Percentiles rank a stretch among this genome's conserved stretches.
phyloP scores from a whole-genome alignment of 2,113 vertebrate genomes.

The Phyllostomus hastatus region DNA sequence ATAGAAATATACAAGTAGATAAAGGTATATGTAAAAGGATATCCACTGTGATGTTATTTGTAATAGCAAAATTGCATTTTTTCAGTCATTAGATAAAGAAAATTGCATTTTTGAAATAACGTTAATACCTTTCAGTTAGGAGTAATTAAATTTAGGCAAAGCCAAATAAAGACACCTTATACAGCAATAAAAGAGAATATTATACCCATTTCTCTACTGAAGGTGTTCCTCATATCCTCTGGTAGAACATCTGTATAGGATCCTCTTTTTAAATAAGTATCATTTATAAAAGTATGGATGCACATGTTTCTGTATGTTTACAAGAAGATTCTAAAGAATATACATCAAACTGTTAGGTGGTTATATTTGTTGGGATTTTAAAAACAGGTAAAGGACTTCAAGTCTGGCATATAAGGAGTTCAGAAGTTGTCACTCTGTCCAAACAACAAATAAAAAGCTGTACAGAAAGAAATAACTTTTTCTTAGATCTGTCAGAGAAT shows the following conservation, averaged over 20 bases:
- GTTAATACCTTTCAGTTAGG: neutral
- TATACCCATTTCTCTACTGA: neutral
- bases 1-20: neutral
- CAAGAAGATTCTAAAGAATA: neutral
- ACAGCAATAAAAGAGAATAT: neutral
- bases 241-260: neutral
- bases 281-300: neutral
- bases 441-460: neutral
- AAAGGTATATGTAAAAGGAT: neutral
- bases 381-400: neutral
- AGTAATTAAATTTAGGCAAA: neutral
- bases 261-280: neutral
- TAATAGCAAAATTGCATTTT: neutral
- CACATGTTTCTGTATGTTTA: neutral
- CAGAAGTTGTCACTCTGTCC: neutral
- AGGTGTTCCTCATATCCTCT: neutral
- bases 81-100: neutral
- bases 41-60: neutral
- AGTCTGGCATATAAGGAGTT: neutral
- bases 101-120: conserved; percentile 3
- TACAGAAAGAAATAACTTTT: neutral
- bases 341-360: neutral
- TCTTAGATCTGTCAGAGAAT: neutral
- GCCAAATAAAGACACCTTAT: neutral
- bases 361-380: neutral